Base-by-base conservation (phyloP, 2,113 vertebrate genomes). In the Sminthopsis crassicaudata region DNA sequence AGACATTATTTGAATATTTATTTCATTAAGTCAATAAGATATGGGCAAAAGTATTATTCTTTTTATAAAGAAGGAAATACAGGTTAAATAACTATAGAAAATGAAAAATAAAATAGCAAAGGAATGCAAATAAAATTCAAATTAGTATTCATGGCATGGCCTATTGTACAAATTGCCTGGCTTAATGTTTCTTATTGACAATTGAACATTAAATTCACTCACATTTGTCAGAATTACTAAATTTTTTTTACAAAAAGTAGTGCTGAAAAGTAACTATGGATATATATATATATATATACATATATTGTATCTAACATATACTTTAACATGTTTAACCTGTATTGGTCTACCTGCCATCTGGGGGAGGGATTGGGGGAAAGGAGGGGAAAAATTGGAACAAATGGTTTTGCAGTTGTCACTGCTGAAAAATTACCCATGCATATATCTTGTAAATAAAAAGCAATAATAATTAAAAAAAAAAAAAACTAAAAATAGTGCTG, bases 21-120 rank as follows among this genome's bases (percentile, higher is more conserved):
- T 90, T 92, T n/a, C n/a, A 88, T n/a, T 25, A 91, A 95, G 88
- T 48, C 92, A 94, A 95, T 30, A 36, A 67, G 30, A 36, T 36
- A 60, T 8, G 26, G 57, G 36, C 27, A 36, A 67, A 14, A 67
- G 1, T 36, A 67, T 36, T 30, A 30, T 12, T 12, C 11, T 10
- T 36, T 67, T 67, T 36, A 67, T 36, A 36, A 8, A 67, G 27
- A 16, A 14, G 9, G 1, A 67, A 67, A 67, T 36, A 36, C 2
- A 67, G 60, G 11, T 11, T 67, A 67, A 67, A 36, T 67, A 30
- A 67, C 12, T 67, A 36, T 36, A 36, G 8, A 36, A 67, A 36
- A 12, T 67, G 4, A 67, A 67, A 67, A 67, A 67, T 10, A 67
- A 36, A 30, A 36, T 67, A 67, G 57, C 16, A 67, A 67, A 67